Evolutionary conservation across 2,797 vertebrate genomes (phyloP).

Genomic region (Dicrostonyx torquatus): DNA sequence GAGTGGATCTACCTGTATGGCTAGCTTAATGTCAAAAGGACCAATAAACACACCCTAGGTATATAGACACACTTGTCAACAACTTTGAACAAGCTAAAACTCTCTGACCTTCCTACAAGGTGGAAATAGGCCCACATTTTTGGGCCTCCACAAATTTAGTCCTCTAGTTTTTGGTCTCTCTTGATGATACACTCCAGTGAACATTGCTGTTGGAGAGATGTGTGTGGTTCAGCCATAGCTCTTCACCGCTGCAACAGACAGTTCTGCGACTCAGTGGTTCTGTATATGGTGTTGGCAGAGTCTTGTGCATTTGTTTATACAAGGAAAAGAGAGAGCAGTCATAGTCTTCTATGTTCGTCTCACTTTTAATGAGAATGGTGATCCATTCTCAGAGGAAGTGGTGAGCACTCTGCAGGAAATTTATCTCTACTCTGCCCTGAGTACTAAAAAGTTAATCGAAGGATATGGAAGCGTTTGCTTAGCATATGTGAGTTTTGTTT

Average conservation of each 20-base stretch:
- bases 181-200: not conserved
- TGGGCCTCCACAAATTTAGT: not conserved
- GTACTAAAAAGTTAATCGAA: not conserved
- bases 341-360: not conserved
- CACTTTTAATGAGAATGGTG: not conserved
- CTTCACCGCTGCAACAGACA: conserved; percentile 18
- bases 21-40: too few species aligned
- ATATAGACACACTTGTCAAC: too few species aligned
- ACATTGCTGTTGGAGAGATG: conserved; percentile 8
- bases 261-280: not conserved
- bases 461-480: not conserved
- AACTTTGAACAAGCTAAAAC: too few species aligned
- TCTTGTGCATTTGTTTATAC: not conserved
- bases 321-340: not conserved
- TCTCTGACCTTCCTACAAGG: too few species aligned
- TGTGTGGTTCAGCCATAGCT: not conserved
- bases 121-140: too few species aligned
- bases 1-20: too few species aligned
- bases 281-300: not conserved
- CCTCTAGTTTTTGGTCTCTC: not conserved
- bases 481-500: not conserved
- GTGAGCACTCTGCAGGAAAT: not conserved
- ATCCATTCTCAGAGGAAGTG: not conserved
- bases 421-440: not conserved
- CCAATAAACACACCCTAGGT: too few species aligned